These are phyloP conservation scores for Scopus umbretta DNA, from an alignment of 2,113 vertebrate species.

Conservation along the genomic window DNA sequence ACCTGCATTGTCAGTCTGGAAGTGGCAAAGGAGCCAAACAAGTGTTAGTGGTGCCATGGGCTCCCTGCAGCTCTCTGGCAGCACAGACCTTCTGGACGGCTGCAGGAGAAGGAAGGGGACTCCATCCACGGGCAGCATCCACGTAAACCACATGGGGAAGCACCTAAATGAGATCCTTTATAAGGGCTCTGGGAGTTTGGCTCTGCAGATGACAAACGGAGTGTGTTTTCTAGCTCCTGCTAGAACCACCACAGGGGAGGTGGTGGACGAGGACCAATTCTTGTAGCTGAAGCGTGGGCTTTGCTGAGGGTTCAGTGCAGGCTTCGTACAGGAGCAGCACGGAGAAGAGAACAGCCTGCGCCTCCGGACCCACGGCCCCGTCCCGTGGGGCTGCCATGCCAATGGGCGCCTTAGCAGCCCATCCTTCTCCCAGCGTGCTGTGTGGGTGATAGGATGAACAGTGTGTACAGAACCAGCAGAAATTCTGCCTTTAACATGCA, in stretches of 20 bases:
- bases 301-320: neutral
- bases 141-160: neutral
- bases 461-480: neutral
- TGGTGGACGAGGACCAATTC: neutral
- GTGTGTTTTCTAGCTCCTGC: neutral
- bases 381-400: neutral
- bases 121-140: neutral
- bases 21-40: neutral
- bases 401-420: neutral
- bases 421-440: neutral
- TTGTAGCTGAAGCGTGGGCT: neutral
- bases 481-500: neutral
- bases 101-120: neutral
- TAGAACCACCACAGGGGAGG: neutral
- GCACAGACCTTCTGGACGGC: neutral
- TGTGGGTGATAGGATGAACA: neutral
- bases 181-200: neutral
- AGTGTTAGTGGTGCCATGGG: neutral
- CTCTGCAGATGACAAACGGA: neutral
- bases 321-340: accelerated
- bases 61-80: neutral
- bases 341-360: neutral
- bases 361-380: accelerated
- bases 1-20: neutral
- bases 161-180: neutral